Evolutionary conservation across 2,797 vertebrate species (phyloP).

Genomic region (Poeciliopsis paucimaculata): DNA sequence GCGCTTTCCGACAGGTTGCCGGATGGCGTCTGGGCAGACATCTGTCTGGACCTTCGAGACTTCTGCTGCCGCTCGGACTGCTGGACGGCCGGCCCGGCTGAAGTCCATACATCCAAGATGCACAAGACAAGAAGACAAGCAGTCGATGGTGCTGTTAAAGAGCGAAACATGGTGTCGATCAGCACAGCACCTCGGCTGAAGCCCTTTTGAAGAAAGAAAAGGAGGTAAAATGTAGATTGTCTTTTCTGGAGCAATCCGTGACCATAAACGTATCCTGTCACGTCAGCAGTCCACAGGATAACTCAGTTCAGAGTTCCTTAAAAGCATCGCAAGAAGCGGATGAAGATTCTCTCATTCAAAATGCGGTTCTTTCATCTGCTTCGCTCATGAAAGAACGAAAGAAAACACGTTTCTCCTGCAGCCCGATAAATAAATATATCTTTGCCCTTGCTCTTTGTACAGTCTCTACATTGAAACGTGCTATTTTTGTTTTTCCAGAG

Average conservation of each 20-base stretch:
- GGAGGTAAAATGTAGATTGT: conserved; percentile 19
- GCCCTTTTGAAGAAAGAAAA: background rate
- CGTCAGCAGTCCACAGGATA: conserved; percentile 48
- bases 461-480: conserved; percentile 7
- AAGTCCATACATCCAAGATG: conserved; percentile 59
- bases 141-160: conserved; percentile 55
- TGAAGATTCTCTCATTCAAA: conserved; percentile 50
- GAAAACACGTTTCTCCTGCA: conserved; percentile 43
- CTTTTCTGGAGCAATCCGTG: conserved; percentile 36
- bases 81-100: conserved; percentile 56
- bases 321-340: conserved; percentile 63
- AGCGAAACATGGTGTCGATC: conserved; percentile 60
- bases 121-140: conserved; percentile 64
- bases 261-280: conserved; percentile 39
- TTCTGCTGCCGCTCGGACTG: conserved; percentile 50
- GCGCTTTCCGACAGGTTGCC: conserved; percentile 80
- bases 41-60: conserved; percentile 59
- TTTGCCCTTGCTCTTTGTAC: conserved; percentile 23
- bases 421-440: conserved; percentile 29
- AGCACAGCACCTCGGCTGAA: conserved; percentile 36
- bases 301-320: conserved; percentile 62
- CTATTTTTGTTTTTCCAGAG: conserved; percentile 19
- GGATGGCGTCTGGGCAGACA: conserved; percentile 38
- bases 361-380: conserved; percentile 40
- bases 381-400: conserved; percentile 31